A percentile compares a stretch with the other conserved stretches of the same genome.
These are phyloP conservation scores for Vanessa tameamea DNA, from an alignment of 1,140 invertebrate species.

Conservation along the genomic window DNA sequence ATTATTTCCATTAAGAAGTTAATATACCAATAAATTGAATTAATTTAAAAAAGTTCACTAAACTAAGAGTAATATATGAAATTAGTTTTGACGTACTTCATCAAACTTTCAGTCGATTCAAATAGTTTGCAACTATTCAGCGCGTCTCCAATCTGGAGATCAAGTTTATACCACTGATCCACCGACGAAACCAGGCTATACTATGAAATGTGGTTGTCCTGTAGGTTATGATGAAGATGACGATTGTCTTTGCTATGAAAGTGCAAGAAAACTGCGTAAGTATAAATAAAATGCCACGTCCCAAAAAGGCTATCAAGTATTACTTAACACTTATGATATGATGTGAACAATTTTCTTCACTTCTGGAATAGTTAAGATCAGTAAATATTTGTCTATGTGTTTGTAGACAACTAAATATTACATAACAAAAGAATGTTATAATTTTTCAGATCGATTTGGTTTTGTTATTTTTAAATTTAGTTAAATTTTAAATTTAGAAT, in stretches of 20 bases:
- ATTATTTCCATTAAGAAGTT: too few species aligned
- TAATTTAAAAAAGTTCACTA: neutral
- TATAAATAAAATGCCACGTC: neutral
- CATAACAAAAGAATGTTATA: too few species aligned
- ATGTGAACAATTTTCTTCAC: too few species aligned
- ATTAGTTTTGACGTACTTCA: neutral
- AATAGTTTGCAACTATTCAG: slow-evolving; percentile 64
- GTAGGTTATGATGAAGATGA: slow-evolving; percentile 52
- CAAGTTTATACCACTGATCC: slow-evolving; percentile 45
- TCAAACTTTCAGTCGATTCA: slow-evolving; percentile 48
- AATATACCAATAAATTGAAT: too few species aligned
- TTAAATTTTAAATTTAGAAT: too few species aligned
- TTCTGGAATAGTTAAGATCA: too few species aligned
- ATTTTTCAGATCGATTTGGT: too few species aligned
- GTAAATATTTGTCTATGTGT: too few species aligned
- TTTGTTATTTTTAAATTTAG: too few species aligned
- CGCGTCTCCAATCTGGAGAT: slow-evolving; percentile 26
- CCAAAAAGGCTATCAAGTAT: too few species aligned
- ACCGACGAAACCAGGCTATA: slow-evolving; percentile 35
- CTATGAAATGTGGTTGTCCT: slow-evolving; percentile 57
- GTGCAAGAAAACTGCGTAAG: slow-evolving; percentile 28
- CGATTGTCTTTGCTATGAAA: slow-evolving; percentile 57
- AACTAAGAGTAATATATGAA: neutral
- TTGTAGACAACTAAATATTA: too few species aligned
- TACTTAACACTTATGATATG: too few species aligned